Evolutionary conservation across 1,140 invertebrate genomes (phyloP), one percentile per base, ranked within the genome.

Genomic region (Procambarus virginalis): DNA sequence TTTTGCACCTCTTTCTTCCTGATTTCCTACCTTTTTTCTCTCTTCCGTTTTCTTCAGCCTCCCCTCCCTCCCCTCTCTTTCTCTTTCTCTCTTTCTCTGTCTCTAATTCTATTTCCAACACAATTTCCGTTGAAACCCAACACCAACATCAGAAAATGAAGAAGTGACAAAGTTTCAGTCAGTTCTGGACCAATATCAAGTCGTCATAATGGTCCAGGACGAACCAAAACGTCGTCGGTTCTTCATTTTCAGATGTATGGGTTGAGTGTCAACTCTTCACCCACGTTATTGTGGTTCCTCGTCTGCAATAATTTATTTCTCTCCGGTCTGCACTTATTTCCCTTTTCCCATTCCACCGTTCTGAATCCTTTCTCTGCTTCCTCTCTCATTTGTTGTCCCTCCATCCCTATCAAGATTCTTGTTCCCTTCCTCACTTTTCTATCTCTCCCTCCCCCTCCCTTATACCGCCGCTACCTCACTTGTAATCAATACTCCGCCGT

Each of bases 11-110:
- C 34, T 45, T 14, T 64, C 60, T 51, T 17, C 51, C 77, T 45
- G n/a, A n/a, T 22, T 45, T 45, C 22, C 22, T 81, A 45, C 2
- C 58, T 60, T 10, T 14, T 64, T n/a, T 2, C 60, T 20, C 0
- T 64, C 10, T 17, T 64, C 60, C 0, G 60, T 20, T 3, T 58
- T 58, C 55, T 80, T 34, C 34, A 34, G 34, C 34, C 46, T 22
- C 10, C 14, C 51, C 51, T 48, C 46, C 22, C 14, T 49, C 20
- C 17, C 64, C 49, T 12, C 22, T 22, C 55, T 34, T 2, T 81
- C 49, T 81, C 55, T 34, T n/a, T 51, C 78, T 64, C 34, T 82
- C 55, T 64, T 55, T 34, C 55, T 82, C 48, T 55, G 1, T 82
- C 79, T 45, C 58, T 51, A 4, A 6, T 9, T 82, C 58, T 64